phyloP scores from a whole-genome alignment of 2,888 invertebrate species.

The Erannis defoliaria region DNA sequence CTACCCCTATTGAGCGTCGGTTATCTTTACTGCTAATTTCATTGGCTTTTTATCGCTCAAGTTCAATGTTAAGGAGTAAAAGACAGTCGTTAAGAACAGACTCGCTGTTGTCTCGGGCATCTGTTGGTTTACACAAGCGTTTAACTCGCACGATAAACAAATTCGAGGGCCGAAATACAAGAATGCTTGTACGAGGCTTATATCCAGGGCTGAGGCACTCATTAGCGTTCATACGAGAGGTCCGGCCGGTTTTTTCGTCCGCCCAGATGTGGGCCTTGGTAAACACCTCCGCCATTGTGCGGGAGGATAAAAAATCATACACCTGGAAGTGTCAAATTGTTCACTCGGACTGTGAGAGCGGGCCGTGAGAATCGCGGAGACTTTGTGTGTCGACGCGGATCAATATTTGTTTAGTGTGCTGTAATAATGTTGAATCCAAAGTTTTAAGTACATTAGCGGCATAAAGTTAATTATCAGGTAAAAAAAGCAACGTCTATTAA shows the following conservation, averaged over 20 bases:
- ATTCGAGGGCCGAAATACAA: constrained; percentile 60
- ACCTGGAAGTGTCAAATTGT: constrained; percentile 87
- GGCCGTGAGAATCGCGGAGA: constrained; percentile 74
- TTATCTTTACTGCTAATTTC: constrained; percentile 83
- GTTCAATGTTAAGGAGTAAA: constrained; percentile 78
- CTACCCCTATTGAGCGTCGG: constrained; percentile 63
- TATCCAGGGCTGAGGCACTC: constrained; percentile 58
- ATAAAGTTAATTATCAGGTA: constrained; percentile 11
- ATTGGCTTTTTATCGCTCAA: constrained; percentile 79
- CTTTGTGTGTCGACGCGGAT: constrained; percentile 43
- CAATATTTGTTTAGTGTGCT: constrained; percentile 51
- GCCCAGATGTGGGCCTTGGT: constrained; percentile 83
- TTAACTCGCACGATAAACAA: constrained; percentile 73
- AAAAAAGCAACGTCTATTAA: background rate
- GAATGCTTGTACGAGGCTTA: constrained; percentile 52
- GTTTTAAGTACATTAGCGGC: constrained; percentile 30
- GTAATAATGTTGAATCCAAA: constrained; percentile 23
- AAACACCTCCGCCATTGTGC: constrained; percentile 78
- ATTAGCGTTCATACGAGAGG: constrained; percentile 83
- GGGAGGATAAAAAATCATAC: constrained; percentile 79
- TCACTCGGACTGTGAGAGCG: constrained; percentile 78
- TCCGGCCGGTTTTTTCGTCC: constrained; percentile 80
- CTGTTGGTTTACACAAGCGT: constrained; percentile 67
- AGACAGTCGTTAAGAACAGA: constrained; percentile 71
- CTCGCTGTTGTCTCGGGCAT: constrained; percentile 70